Evolutionary conservation across 1,140 invertebrate genomes (phyloP).

Genomic region (Periplaneta americana): DNA sequence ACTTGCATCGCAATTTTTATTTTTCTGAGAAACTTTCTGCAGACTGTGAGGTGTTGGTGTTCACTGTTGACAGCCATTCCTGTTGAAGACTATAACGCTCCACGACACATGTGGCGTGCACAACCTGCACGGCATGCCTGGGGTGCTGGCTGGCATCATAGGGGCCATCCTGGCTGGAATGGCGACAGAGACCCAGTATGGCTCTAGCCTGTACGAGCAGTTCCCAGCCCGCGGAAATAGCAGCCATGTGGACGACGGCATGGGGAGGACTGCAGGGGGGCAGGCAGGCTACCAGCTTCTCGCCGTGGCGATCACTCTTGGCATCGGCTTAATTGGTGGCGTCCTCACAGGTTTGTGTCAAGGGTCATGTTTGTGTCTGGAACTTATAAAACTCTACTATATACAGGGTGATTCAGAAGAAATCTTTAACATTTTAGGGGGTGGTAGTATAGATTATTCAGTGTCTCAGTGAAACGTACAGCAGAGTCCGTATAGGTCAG

Average conservation of each 20-base stretch:
- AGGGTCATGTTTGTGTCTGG: constrained; percentile 12
- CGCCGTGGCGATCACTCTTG: constrained; percentile 63
- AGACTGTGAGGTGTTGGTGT: too few relatives aligned
- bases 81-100: constrained; percentile 61
- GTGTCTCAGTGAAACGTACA: too few relatives aligned
- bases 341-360: constrained; percentile 64
- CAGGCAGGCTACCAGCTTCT: constrained; percentile 78
- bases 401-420: background rate
- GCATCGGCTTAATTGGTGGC: constrained; percentile 67
- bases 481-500: too few relatives aligned
- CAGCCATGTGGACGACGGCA: constrained; percentile 37
- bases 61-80: constrained; percentile 62
- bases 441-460: too few relatives aligned
- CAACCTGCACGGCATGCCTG: constrained; percentile 95
- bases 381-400: background rate
- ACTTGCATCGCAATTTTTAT: too few relatives aligned
- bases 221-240: constrained; percentile 44
- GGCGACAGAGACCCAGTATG: constrained; percentile 45
- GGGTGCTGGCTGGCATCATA: constrained; percentile 74
- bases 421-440: too few relatives aligned
- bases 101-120: constrained; percentile 94
- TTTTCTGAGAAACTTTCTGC: too few relatives aligned
- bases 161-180: constrained; percentile 69
- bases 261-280: constrained; percentile 52
- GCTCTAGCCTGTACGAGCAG: constrained; percentile 40